phyloP scores from a whole-genome alignment of 1,140 invertebrate genomes.

The Ips typographus region DNA sequence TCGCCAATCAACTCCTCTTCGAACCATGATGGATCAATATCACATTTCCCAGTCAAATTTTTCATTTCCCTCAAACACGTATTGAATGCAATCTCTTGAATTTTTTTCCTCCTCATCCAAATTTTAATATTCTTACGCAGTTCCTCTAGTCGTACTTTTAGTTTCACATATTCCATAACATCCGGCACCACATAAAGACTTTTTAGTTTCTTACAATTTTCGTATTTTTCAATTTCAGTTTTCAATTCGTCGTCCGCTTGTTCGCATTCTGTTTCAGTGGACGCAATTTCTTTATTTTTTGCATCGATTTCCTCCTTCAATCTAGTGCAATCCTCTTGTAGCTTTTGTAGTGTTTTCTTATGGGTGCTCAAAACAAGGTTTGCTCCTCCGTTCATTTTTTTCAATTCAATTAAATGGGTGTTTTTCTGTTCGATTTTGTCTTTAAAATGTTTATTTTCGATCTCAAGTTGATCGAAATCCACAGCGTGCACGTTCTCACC shows the following conservation, averaged over 20 bases:
- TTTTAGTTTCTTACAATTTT: conserved; percentile 37
- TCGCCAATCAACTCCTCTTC: conserved; percentile 2
- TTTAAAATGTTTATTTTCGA: conserved; percentile 52
- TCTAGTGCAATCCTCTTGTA: conserved; percentile 37
- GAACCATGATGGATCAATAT: conserved; percentile 39
- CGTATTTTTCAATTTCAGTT: conserved; percentile 36
- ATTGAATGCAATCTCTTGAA: conserved; percentile 47
- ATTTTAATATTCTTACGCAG: conserved; percentile 55
- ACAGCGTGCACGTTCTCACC: conserved; percentile 52
- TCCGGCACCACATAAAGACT: conserved; percentile 52
- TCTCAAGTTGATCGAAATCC: conserved; percentile 55
- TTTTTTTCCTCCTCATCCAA: conserved; percentile 54
- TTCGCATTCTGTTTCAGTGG: conserved; percentile 37
- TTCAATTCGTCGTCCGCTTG: conserved; percentile 37
- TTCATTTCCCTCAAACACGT: conserved; percentile 43
- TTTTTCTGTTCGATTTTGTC: conserved; percentile 52
- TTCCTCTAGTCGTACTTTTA: conserved; percentile 55
- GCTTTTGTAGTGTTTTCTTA: conserved; percentile 44
- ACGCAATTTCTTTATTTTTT: conserved; percentile 37
- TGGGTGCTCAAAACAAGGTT: conserved; percentile 43
- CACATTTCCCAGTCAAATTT: conserved; percentile 39
- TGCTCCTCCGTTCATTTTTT: conserved; percentile 50
- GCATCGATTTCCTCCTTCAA: conserved; percentile 33
- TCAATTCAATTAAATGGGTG: conserved; percentile 49
- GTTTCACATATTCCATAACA: conserved; percentile 58